phyloP scores from a whole-genome alignment of 2,113 vertebrate genomes.

The Chionodraco myersi region DNA sequence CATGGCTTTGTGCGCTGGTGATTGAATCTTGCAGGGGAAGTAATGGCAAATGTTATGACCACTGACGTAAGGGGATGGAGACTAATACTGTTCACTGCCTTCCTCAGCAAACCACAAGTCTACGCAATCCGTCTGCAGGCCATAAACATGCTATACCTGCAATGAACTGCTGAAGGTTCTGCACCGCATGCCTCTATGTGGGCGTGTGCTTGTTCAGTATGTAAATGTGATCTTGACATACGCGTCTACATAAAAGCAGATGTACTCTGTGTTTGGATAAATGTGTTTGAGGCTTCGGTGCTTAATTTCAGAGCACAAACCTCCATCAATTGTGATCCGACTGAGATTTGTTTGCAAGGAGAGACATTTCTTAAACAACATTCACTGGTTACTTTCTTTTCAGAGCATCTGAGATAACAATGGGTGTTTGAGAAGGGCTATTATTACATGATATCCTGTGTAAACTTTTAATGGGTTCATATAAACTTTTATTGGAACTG shows the following conservation, averaged over 20 bases:
- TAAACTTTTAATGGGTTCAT: neutral
- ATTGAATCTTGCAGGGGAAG: constrained; percentile 78
- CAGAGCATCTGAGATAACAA: neutral
- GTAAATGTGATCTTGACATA: constrained; percentile 24
- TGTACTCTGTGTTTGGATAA: constrained; percentile 5
- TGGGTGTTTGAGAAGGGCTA: neutral
- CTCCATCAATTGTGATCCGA: neutral
- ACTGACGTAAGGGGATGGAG: constrained; percentile 77
- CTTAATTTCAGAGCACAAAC: neutral
- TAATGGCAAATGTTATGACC: constrained; percentile 79
- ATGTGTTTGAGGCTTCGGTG: neutral
- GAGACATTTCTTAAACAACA: neutral
- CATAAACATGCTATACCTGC: constrained; percentile 55
- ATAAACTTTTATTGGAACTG: neutral
- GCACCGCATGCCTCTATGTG: neutral
- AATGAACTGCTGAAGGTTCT: constrained; percentile 26
- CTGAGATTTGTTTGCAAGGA: neutral
- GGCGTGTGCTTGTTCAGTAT: neutral
- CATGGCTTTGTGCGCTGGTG: constrained; percentile 74
- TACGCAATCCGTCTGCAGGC: constrained; percentile 58
- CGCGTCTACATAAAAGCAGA: neutral
- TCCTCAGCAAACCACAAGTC: constrained; percentile 64
- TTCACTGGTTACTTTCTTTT: neutral
- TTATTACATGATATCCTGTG: neutral
- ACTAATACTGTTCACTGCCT: constrained; percentile 60